Percentiles rank a stretch among this genome's conserved stretches.
Evolutionary conservation across 2,888 invertebrate genomes (phyloP).

Genomic region (Periphyllus acericola): DNA sequence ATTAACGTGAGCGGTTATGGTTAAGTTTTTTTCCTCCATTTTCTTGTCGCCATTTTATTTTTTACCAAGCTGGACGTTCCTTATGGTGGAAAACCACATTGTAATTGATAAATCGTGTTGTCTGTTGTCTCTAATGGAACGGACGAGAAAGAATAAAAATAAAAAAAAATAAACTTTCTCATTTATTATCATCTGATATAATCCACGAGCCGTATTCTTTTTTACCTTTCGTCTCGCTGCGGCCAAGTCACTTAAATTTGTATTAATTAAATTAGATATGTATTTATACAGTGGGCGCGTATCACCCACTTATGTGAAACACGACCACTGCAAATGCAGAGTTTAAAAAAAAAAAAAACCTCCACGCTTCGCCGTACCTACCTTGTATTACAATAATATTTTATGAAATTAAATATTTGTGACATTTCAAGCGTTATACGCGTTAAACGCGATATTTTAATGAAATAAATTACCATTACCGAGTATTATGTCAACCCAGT

Average conservation of each 20-base stretch:
- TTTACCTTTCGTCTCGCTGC: not conserved
- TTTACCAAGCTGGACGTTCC: not conserved
- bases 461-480: conserved; percentile 27
- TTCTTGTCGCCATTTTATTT: not conserved
- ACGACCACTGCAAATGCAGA: not conserved
- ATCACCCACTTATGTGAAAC: not conserved
- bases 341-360: not conserved
- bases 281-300: not conserved
- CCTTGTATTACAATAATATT: not conserved
- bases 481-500: not conserved
- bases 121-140: not conserved
- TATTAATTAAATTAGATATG: conserved; percentile 36
- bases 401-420: conserved; percentile 1
- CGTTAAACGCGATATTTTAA: not conserved
- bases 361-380: not conserved
- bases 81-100: not conserved
- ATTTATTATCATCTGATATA: not conserved
- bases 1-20: too few species aligned
- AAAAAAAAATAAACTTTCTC: not conserved
- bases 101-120: conserved; percentile 4
- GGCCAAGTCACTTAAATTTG: not conserved
- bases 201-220: not conserved
- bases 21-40: too few species aligned
- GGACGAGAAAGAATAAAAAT: not conserved
- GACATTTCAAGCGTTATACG: not conserved